Evolutionary conservation across 2,113 vertebrate genomes (phyloP), one percentile per base, ranked within the genome.

Genomic region (Polyodon spathula): DNA sequence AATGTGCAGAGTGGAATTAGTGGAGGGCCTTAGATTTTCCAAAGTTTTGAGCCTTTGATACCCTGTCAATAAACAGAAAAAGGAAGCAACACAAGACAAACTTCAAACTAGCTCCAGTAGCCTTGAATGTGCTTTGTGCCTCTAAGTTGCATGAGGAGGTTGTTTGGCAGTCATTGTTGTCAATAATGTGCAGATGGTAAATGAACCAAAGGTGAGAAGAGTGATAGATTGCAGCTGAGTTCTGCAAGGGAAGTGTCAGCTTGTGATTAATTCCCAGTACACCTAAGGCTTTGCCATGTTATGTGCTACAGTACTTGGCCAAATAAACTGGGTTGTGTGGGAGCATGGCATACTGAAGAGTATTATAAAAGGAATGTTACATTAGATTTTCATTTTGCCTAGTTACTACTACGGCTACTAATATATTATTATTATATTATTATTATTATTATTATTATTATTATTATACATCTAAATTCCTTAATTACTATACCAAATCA

Each of bases 101-200:
- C 17, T 16, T 55, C 53, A 55, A 55, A 17, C n/a, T 4, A 55
- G 15, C 53, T 55, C 17, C 53, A 27, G 17, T 17, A 37, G 17
- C 8, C 17, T 50, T 55, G 53, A 10, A 55, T n/a, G 6, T 55
- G 6, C 7, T 55, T 17, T 55, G n/a, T 27, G 6, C 53, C n/a
- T 55, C 15, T 6, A 38, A 27, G 62, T 67, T 64, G 44, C 54
- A 66, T 10, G 40, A 68, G 65, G 65, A 64, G 60, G 64, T 59
- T 59, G 67, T 59, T 64, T 63, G 65, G 71, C 73, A 64, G 67
- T 27, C 63, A 50, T 42, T 63, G 56, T 37, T 53, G 66, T 57
- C 56, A 54, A 71, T 67, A 56, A 68, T 75, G 73, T 67, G 67
- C 78, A 83, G 83, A 85, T 83, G 80, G 80, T 76, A 71, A 68